Percentiles rank a stretch among this genome's conserved stretches.
Conservation (phyloP, 1,140 invertebrate species). For the Temnothorax nylanderi region DNA sequence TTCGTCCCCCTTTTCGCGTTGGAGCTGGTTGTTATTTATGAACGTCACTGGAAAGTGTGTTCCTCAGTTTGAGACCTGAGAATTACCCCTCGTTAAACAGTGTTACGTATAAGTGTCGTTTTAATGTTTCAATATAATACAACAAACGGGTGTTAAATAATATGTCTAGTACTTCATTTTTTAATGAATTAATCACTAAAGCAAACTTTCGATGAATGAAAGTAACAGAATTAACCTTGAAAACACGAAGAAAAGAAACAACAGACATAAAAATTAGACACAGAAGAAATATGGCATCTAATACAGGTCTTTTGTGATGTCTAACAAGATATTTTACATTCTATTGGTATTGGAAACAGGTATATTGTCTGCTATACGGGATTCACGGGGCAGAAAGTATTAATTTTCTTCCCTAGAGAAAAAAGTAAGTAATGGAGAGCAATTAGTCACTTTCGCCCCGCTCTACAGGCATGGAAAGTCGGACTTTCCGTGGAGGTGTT, state of each 20-base stretch:
- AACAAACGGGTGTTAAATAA: not conserved
- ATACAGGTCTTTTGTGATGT: no score
- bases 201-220: not conserved
- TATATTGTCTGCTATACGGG: no score
- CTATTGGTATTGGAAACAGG: no score
- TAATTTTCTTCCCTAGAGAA: no score
- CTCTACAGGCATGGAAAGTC: no score
- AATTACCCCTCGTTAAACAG: not conserved
- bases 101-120: constrained; percentile 10
- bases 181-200: not conserved
- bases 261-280: not conserved
- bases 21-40: constrained; percentile 13
- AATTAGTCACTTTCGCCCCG: no score
- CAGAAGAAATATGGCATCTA: no score
- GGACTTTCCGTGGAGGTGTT: no score
- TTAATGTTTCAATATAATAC: constrained; percentile 11
- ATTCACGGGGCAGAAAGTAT: no score
- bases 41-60: not conserved
- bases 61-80: not conserved
- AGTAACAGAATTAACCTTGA: not conserved
- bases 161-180: not conserved
- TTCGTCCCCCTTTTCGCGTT: not conserved
- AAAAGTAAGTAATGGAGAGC: no score
- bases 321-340: no score
- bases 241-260: not conserved